Evolutionary conservation across 2,888 invertebrate genomes (phyloP).

Genomic region (Cataglyphis altisquamis): DNA sequence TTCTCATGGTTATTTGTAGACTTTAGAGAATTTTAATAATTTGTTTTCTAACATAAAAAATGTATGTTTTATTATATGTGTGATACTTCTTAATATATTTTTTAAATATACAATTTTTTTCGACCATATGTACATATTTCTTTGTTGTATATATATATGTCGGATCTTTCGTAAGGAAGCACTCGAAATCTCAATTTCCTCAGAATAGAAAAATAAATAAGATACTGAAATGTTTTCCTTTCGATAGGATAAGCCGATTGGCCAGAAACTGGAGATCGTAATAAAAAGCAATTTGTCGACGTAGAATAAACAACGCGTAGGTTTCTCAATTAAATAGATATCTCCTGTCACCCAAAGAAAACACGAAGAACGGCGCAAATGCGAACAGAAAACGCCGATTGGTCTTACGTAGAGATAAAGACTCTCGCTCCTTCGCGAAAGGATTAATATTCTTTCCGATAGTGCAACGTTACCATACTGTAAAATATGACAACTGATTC

Average conservation of each 20-base stretch:
- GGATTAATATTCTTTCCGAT: slow-evolving; percentile 19
- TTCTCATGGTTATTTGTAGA: background rate
- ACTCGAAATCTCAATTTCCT: slow-evolving; percentile 29
- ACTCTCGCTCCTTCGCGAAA: background rate
- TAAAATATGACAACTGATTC: background rate
- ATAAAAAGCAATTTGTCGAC: slow-evolving; percentile 8
- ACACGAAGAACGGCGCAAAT: slow-evolving; percentile 14
- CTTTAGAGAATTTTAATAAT: background rate
- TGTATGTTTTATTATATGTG: background rate
- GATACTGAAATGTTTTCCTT: background rate
- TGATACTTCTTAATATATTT: background rate
- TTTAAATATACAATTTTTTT: background rate
- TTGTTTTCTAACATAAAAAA: background rate
- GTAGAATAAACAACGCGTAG: slow-evolving; percentile 19
- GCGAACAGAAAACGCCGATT: background rate
- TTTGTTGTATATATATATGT: background rate
- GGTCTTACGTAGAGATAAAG: background rate
- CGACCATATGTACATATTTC: background rate
- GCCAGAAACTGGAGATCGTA: background rate
- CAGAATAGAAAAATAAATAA: background rate
- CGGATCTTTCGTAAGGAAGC: background rate
- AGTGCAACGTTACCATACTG: background rate
- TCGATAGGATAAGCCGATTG: background rate
- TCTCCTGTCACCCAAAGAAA: slow-evolving; percentile 15
- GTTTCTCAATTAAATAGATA: slow-evolving; percentile 25